These are phyloP conservation scores for Sinhomidia bicolor DNA, from an alignment of 2,888 invertebrate species.

Conservation along the genomic window DNA sequence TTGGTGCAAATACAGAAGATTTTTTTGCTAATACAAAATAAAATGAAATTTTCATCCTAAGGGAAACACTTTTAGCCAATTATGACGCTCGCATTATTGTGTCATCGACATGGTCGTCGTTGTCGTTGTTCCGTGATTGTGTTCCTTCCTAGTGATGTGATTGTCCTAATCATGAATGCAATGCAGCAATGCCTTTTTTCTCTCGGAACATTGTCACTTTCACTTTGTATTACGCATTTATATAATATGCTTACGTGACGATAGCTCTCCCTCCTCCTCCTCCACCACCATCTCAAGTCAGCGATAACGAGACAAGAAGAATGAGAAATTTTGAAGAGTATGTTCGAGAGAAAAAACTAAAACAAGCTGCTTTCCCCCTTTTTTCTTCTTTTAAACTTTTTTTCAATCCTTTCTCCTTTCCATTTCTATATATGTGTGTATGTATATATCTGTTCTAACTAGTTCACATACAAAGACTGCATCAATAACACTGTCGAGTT, in stretches of 20 bases:
- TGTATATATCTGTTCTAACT: neutral
- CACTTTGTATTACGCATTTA: conserved; percentile 22
- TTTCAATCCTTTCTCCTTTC: conserved; percentile 7
- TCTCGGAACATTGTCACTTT: conserved; percentile 2
- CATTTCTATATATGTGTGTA: neutral
- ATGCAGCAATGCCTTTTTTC: neutral
- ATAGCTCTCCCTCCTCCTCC: no score
- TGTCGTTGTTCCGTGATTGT: conserved; percentile 22
- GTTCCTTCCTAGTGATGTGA: neutral
- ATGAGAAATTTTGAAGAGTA: conserved; percentile 27
- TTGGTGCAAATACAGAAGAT: neutral
- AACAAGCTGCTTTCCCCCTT: neutral
- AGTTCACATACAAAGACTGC: conserved; percentile 36
- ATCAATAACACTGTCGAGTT: conserved; percentile 52
- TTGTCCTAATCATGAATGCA: conserved; percentile 33
- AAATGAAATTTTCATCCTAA: conserved; percentile 21
- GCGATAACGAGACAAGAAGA: conserved; percentile 18
- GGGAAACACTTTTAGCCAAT: conserved; percentile 25
- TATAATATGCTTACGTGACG: conserved; percentile 18
- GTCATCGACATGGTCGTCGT: conserved; percentile 40
- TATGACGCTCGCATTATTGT: conserved; percentile 36
- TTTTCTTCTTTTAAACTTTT: conserved; percentile 18
- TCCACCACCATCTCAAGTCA: neutral
- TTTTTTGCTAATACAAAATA: conserved; percentile 39
- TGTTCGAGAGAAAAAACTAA: conserved; percentile 6